phyloP scores from a whole-genome alignment of 2,113 vertebrate genomes.

The Cranoglanis bouderius region DNA sequence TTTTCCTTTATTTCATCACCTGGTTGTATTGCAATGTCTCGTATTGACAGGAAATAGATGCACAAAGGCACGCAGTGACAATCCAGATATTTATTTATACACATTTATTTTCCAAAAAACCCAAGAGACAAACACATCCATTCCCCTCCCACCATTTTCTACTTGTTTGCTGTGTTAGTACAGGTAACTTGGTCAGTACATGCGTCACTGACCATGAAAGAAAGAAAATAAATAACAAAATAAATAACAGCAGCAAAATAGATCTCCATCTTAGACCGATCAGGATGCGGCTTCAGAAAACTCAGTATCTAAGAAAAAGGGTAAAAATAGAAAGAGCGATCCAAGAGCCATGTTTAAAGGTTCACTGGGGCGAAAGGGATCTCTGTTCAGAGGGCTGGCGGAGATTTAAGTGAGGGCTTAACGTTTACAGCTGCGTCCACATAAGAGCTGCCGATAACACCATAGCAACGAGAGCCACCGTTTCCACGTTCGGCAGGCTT shows the following conservation, averaged over 20 bases:
- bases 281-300: slow-evolving; percentile 19
- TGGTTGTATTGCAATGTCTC: not conserved
- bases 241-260: slow-evolving; percentile 1
- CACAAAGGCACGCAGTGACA: not conserved
- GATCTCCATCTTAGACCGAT: not conserved
- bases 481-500: slow-evolving; percentile 53
- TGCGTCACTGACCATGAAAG: slow-evolving; percentile 56
- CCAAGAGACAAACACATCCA: slow-evolving; percentile 53
- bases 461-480: slow-evolving; percentile 72
- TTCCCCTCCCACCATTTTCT: slow-evolving; percentile 23
- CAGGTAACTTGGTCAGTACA: slow-evolving; percentile 64
- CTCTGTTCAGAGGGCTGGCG: slow-evolving; percentile 50
- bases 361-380: slow-evolving; percentile 48
- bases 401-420: slow-evolving; percentile 64
- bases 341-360: slow-evolving; percentile 42
- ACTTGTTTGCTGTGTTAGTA: slow-evolving; percentile 63
- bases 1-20: not conserved
- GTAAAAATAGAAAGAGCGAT: slow-evolving; percentile 35
- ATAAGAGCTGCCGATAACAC: slow-evolving; percentile 70
- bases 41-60: not conserved
- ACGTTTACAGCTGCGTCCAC: slow-evolving; percentile 76
- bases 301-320: not conserved
- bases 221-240: slow-evolving; percentile 56
- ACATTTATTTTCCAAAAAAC: not conserved
- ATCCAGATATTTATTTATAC: not conserved